These are phyloP conservation scores for Atta colombica DNA, from an alignment of 1,140 invertebrate genomes.

Conservation along the genomic window DNA sequence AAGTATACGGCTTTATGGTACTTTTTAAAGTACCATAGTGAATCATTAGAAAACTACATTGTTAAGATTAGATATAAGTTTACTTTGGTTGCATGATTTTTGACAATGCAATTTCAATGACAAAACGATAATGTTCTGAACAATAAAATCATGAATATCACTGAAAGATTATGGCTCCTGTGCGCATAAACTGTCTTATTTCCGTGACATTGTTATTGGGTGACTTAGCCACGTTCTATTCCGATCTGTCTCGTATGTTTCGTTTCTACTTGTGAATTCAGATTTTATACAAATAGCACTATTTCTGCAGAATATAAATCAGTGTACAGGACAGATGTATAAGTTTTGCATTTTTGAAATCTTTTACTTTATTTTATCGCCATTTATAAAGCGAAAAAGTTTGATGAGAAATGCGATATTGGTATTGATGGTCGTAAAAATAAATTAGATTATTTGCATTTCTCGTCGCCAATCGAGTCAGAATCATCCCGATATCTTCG, in stretches of 20 bases:
- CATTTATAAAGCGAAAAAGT: neutral
- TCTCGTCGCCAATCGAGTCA: neutral
- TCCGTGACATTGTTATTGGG: constrained; percentile 6
- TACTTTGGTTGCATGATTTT: constrained; percentile 5
- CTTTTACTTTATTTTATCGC: neutral
- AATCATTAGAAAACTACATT: neutral
- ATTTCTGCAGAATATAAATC: constrained; percentile 17
- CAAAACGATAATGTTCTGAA: neutral
- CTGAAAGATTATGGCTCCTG: neutral
- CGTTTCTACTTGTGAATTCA: constrained; percentile 18
- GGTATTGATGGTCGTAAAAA: constrained; percentile 5
- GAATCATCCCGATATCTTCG: constrained; percentile 8
- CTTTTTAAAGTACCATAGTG: neutral
- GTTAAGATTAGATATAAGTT: neutral
- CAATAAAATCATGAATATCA: constrained; percentile 10
- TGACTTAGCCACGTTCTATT: neutral
- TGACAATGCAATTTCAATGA: constrained; percentile 12
- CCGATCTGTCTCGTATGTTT: neutral
- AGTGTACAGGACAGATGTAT: neutral
- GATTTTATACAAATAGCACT: constrained; percentile 5
- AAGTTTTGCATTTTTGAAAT: neutral
- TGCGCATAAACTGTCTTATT: constrained; percentile 22
- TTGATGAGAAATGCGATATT: neutral
- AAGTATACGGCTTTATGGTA: neutral
- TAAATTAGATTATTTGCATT: constrained; percentile 17